Conservation (phyloP, 2,888 invertebrate genomes). For the Dryocosmus kuriphilus region DNA sequence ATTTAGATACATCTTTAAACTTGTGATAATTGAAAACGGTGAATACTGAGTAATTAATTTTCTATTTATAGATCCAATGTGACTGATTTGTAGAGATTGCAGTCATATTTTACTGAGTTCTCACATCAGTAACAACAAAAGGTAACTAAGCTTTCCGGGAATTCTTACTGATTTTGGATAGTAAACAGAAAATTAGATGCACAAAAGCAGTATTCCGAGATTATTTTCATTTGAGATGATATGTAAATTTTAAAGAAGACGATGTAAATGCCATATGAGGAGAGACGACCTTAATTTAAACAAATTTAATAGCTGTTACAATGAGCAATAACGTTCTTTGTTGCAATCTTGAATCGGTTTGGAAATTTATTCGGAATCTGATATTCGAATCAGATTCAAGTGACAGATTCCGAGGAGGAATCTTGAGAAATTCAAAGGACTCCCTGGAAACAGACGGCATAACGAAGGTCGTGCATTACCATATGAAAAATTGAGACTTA, state of each 20-base stretch:
- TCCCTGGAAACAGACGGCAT: constrained; percentile 12
- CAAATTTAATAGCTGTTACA: neutral
- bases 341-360: constrained; percentile 16
- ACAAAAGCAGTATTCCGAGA: too few relatives aligned
- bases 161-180: too few relatives aligned
- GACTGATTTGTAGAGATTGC: neutral
- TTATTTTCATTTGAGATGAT: neutral
- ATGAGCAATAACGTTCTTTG: neutral
- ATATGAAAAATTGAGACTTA: constrained; percentile 20
- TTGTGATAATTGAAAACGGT: neutral
- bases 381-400: constrained; percentile 24
- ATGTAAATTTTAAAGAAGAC: neutral
- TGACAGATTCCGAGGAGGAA: constrained; percentile 13
- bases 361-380: constrained; percentile 27
- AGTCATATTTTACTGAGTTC: too few relatives aligned
- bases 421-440: constrained; percentile 25
- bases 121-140: too few relatives aligned
- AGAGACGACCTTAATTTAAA: constrained; percentile 5
- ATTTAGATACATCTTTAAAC: neutral
- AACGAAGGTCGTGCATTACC: constrained; percentile 33
- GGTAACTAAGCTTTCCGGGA: too few relatives aligned
- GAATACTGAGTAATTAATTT: neutral
- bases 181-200: too few relatives aligned
- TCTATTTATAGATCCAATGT: neutral
- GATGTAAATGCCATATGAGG: neutral